These are phyloP conservation scores for Gnathonemus longibarbis DNA, from an alignment of 2,113 vertebrate genomes.

Conservation along the genomic window DNA sequence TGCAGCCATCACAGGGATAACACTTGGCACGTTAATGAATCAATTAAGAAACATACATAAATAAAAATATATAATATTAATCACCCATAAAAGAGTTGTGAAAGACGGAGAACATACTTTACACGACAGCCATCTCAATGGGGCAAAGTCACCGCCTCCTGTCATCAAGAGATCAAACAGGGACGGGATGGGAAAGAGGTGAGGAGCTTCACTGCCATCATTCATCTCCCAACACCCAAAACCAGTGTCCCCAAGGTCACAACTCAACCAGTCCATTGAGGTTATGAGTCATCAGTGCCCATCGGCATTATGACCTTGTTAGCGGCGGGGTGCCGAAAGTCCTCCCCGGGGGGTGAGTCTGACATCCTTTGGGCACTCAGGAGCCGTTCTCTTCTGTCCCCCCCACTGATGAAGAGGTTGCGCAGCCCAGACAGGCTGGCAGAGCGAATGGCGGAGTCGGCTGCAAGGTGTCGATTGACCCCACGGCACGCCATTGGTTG, in stretches of 20 bases:
- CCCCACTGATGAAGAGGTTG: background rate
- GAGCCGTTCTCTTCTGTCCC: background rate
- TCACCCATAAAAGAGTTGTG: background rate
- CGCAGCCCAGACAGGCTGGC: background rate
- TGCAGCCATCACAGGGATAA: background rate
- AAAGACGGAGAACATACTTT: background rate
- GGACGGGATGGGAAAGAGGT: background rate
- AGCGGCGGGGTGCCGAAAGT: background rate
- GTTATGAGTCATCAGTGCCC: background rate
- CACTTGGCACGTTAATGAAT: background rate
- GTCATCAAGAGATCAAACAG: background rate
- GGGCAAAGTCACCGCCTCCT: no score
- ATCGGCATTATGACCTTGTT: background rate
- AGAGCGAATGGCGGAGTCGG: background rate
- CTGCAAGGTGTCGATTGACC: background rate
- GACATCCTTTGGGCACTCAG: background rate
- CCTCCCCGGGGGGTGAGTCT: no score
- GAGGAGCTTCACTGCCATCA: background rate
- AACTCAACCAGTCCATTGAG: background rate
- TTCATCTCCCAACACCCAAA: background rate
- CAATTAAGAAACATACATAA: background rate
- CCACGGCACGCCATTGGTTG: conserved; percentile 36
- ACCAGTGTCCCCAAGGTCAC: background rate
- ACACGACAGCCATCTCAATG: background rate
- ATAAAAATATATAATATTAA: background rate